Base-by-base conservation (phyloP, 2,888 invertebrate genomes). In the Lycaena phlaeas region DNA sequence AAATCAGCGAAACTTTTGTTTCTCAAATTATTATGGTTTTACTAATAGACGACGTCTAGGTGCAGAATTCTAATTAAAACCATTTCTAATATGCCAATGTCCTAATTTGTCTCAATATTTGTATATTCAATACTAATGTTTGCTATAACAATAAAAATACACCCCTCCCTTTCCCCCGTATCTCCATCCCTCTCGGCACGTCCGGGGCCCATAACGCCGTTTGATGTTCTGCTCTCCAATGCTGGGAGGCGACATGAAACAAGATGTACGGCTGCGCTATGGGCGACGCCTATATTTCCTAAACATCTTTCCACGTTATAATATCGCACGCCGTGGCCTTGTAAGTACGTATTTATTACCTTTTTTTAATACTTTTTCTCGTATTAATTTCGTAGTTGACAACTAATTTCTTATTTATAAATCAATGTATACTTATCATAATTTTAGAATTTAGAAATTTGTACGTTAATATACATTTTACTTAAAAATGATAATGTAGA, bases 191-290 rank as follows among this genome's bases (percentile, higher is more conserved):
- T 64, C 50, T 75, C 73, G 66, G 75, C 81, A 82, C 85, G 82
- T 79, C 82, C 81, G 76, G 73, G 73, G 77, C 73, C 72, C 67
- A 79, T 81, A 82, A 82, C 81, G 61, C 50, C 71, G 77, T 85
- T 85, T 85, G 85, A 85, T 85, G 85, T 67, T 85, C 85, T 81
- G 76, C 81, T 79, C 84, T 82, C 85, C 85, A 85, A 85, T 85
- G 72, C 85, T 78, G 71, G 78, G 73, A 69, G 78, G 53, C 74
- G 73, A 68, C 77, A 77, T 78, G 73, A 71, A 69, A 62, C 69
- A 71, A 81, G 81, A 79, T 76, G 77, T 78, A 82, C 84, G 81
- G 59, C 82, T 82, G 81, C 78, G 84, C 79, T 77, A 69, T 73
- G 73, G 78, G 81, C 65, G 76, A 74, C 84, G 82, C 79, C 84